Conservation (phyloP, 2,113 vertebrate species). For the Nerophis lumbriciformis region DNA sequence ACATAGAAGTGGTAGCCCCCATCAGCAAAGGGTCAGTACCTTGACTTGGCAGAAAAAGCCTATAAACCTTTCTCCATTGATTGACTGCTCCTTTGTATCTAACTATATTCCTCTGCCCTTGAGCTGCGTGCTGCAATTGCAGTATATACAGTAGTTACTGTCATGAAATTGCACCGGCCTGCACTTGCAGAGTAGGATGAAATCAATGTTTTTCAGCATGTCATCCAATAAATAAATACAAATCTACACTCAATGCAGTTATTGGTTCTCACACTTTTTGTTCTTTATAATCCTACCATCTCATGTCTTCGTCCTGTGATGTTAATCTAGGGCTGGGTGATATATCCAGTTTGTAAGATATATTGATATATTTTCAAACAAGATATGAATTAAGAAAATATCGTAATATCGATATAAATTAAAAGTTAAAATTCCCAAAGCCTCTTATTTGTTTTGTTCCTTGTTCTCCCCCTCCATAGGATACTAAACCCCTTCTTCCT, state of each 20-base stretch:
- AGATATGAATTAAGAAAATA: no score
- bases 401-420: no score
- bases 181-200: constrained; percentile 47
- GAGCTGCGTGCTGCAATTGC: constrained; percentile 49
- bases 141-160: constrained; percentile 6
- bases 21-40: constrained; percentile 40
- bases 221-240: constrained; percentile 30
- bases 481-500: no score
- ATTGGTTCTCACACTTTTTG: constrained; percentile 27
- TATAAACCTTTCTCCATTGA: constrained; percentile 59
- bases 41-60: constrained; percentile 57
- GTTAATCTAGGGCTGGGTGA: no score
- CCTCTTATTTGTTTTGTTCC: no score
- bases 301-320: background rate
- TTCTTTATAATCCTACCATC: constrained; percentile 10
- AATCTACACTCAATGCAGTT: constrained; percentile 18
- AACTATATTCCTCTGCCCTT: constrained; percentile 51
- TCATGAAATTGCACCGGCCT: constrained; percentile 7
- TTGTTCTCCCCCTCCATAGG: no score
- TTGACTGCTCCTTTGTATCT: constrained; percentile 50
- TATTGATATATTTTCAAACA: no score
- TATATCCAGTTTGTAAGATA: no score
- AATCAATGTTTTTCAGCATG: constrained; percentile 61
- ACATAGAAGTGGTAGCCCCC: constrained; percentile 18
- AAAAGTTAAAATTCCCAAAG: no score